Base-by-base conservation (phyloP, 2,888 invertebrate genomes). In the Torymus texanus region DNA sequence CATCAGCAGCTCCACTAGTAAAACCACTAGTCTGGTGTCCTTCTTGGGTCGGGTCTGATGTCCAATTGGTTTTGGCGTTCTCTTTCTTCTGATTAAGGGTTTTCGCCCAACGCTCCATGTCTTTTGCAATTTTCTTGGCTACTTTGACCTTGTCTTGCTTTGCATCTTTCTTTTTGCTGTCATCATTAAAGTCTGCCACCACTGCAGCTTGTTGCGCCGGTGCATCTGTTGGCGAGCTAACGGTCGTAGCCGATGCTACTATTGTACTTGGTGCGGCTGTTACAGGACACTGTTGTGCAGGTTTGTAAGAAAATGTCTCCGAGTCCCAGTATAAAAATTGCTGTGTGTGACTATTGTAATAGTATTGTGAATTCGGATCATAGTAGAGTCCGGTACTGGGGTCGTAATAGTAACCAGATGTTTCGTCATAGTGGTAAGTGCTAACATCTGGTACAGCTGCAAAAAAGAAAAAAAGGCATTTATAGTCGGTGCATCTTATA, bases 271-370 rank as follows among this genome's bases (percentile, higher is more conserved):
- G 91, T 24, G 92, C 5, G 41, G 41, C 77, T 12, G 62, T 29
- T 16, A 71, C 55, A 12, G 65, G 24, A 24, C 84, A 82, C 4
- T 79, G 75, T 16, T 73, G 82, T 4, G 90, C 90, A 10, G 90
- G 90, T 82, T 89, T 87, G 81, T 90, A 90, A 2, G 90, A 89
- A 66, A 88, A 86, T 2, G 89, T 87, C 62, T 94, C 92, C 0
- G 94, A 93, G 91, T 98, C 98, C 98, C 98, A 99, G 88, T 98
- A 99, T 88, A 98, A 93, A 90, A 98, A 99, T 87, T 97, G 95
- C 84, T 95, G 95, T 0, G 95, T 95, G 84, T 95, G 95, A 85
- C 96, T 95, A 90, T 99, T 98, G 91, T 96, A 99, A 90, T 98
- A 99, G 91, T 99, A 99, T 88, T 96, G 97, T 2, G 98, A 97